A percentile compares a stretch with the other conserved stretches of the same genome.
These are phyloP conservation scores for Cynodonichthys magdalenae DNA, from an alignment of 2,797 vertebrate genomes.

Conservation along the genomic window DNA sequence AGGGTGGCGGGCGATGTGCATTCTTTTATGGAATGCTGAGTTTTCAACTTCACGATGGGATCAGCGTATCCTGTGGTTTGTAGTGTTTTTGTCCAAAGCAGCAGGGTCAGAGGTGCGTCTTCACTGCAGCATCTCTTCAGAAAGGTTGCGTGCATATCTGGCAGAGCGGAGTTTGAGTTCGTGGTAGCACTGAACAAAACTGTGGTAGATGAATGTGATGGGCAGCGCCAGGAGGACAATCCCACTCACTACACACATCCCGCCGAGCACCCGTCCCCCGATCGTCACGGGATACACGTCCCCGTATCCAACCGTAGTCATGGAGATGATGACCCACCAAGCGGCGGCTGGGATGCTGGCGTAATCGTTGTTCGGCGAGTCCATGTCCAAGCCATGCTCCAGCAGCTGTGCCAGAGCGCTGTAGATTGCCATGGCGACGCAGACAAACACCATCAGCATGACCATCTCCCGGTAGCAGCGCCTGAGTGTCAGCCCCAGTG, in stretches of 20 bases:
- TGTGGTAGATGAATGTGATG: slow-evolving; percentile 99
- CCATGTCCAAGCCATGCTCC: slow-evolving; percentile 95
- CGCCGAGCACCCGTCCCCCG: slow-evolving; percentile 95
- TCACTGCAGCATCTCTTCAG: slow-evolving; percentile 88
- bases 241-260: slow-evolving; percentile 97
- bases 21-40: too few species aligned
- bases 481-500: slow-evolving; percentile 94
- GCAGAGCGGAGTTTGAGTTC: slow-evolving; percentile 96
- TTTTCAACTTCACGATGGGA: slow-evolving; percentile 10
- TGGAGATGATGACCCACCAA: slow-evolving; percentile 99
- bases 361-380: slow-evolving; percentile 91
- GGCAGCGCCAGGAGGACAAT: slow-evolving; percentile 96
- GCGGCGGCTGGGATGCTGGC: slow-evolving; percentile 97
- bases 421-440: slow-evolving; percentile 99
- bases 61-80: slow-evolving; percentile 25
- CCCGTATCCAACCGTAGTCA: slow-evolving; percentile 99
- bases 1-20: too few species aligned
- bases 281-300: slow-evolving; percentile 97
- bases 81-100: slow-evolving; percentile 8
- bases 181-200: slow-evolving; percentile 98
- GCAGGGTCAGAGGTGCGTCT: slow-evolving; percentile 23
- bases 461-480: slow-evolving; percentile 98
- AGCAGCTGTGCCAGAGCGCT: slow-evolving; percentile 97
- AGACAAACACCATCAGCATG: slow-evolving; percentile 98
- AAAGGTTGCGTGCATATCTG: slow-evolving; percentile 89